A percentile compares a stretch with the other conserved stretches of the same genome.
These are phyloP conservation scores for Ondatra zibethicus DNA, from an alignment of 2,113 vertebrate species.

Conservation along the genomic window DNA sequence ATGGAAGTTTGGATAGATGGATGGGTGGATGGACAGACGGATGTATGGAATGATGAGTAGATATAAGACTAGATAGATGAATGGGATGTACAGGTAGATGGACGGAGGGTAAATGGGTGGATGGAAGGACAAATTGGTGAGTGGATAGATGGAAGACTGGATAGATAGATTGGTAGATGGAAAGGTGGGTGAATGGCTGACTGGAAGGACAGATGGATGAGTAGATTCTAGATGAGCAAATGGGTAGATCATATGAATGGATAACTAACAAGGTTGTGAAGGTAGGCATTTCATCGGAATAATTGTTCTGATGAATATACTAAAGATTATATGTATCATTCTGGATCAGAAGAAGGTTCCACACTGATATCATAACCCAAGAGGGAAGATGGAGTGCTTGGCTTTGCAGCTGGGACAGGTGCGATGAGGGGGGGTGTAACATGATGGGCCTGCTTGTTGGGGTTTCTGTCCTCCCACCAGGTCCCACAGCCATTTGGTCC, in stretches of 20 bases:
- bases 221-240: background rate
- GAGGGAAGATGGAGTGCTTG: too few relatives aligned
- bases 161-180: background rate
- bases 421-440: too few relatives aligned
- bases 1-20: background rate
- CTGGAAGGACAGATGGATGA: background rate
- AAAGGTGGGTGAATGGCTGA: background rate
- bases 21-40: too few relatives aligned
- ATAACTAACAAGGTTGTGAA: background rate
- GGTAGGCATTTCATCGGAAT: background rate
- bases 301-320: background rate
- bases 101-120: too few relatives aligned
- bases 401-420: fast-evolving
- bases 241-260: background rate
- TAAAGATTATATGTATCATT: background rate
- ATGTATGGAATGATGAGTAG: background rate
- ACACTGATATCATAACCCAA: fast-evolving
- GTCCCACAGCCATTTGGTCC: too few relatives aligned
- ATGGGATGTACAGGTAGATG: background rate
- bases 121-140: background rate
- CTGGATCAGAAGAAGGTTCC: background rate
- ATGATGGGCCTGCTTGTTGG: too few relatives aligned
- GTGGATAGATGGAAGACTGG: too few relatives aligned
- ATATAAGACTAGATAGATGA: background rate
- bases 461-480: too few relatives aligned